Evolutionary conservation across 2,113 vertebrate species (phyloP).

Genomic region (Boleophthalmus pectinirostris): DNA sequence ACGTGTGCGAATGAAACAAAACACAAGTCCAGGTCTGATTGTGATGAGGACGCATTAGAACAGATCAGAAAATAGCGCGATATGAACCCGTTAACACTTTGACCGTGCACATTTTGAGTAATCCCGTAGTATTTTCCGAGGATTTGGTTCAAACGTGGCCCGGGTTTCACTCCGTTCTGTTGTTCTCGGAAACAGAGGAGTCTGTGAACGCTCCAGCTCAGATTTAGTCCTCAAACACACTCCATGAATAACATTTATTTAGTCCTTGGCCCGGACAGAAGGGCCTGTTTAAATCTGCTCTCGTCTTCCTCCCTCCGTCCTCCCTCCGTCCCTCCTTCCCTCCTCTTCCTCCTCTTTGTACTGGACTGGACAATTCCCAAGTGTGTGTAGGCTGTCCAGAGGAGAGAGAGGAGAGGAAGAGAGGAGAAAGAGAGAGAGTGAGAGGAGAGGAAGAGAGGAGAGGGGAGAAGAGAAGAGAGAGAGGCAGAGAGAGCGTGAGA

Average conservation of each 20-base stretch:
- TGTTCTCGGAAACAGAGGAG: not conserved
- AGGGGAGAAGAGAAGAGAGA: not conserved
- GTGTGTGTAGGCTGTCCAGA: constrained; percentile 22
- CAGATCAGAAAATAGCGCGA: too few species aligned
- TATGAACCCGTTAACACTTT: too few species aligned
- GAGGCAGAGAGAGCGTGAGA: too few species aligned
- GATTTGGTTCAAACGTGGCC: too few species aligned
- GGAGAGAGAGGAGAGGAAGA: constrained; percentile 18
- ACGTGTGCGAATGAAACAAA: too few species aligned
- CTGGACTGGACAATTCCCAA: constrained; percentile 1
- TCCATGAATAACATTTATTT: constrained; percentile 5
- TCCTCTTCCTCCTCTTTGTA: not conserved
- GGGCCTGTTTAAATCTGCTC: constrained; percentile 16
- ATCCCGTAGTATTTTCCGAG: too few species aligned
- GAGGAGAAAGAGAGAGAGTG: not conserved
- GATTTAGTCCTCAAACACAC: constrained; percentile 5
- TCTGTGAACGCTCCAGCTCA: not conserved
- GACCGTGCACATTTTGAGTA: too few species aligned
- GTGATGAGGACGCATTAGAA: too few species aligned
- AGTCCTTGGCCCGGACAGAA: not conserved
- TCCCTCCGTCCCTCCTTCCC: not conserved
- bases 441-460: too few species aligned
- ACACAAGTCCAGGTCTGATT: too few species aligned
- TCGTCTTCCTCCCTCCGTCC: not conserved
- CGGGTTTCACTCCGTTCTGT: too few species aligned